Conservation (phyloP, 1,140 invertebrate genomes). For the Achroia grisella region DNA sequence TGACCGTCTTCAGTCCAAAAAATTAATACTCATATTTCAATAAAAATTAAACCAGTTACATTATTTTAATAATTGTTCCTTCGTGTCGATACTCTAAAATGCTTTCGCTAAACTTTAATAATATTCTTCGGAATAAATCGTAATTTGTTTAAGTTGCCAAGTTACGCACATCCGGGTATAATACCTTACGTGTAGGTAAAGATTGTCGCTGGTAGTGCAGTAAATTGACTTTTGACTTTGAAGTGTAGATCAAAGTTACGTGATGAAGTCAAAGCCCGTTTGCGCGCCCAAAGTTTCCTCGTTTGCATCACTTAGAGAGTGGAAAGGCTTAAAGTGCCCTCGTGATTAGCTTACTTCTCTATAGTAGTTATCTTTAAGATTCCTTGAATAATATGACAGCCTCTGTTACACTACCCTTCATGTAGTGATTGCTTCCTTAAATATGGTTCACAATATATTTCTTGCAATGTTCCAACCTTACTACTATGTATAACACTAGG, state of each 20-base stretch:
- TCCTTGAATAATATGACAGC: constrained; percentile 17
- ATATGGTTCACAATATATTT: no score
- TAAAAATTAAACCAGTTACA: no score
- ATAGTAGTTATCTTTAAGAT: constrained; percentile 15
- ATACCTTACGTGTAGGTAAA: background rate
- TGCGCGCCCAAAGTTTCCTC: constrained; percentile 52
- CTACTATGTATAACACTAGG: no score
- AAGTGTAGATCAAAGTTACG: constrained; percentile 59
- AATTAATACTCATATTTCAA: no score
- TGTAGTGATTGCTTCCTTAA: no score
- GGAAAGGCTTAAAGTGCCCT: constrained; percentile 44
- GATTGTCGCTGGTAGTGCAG: constrained; percentile 14
- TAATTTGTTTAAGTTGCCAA: no score
- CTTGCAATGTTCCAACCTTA: no score
- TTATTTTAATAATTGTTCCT: no score
- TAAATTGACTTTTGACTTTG: constrained; percentile 48
- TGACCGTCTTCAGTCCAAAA: no score
- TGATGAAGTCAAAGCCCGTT: constrained; percentile 48
- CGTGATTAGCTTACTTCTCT: constrained; percentile 24
- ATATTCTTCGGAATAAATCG: no score
- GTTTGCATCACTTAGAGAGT: constrained; percentile 57
- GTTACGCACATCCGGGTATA: background rate
- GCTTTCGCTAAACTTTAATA: no score
- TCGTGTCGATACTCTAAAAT: no score
- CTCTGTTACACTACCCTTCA: background rate